Evolutionary conservation across 2,797 vertebrate genomes (phyloP), one percentile per base, ranked within the genome.

Genomic region (Sebastes steindachneri): DNA sequence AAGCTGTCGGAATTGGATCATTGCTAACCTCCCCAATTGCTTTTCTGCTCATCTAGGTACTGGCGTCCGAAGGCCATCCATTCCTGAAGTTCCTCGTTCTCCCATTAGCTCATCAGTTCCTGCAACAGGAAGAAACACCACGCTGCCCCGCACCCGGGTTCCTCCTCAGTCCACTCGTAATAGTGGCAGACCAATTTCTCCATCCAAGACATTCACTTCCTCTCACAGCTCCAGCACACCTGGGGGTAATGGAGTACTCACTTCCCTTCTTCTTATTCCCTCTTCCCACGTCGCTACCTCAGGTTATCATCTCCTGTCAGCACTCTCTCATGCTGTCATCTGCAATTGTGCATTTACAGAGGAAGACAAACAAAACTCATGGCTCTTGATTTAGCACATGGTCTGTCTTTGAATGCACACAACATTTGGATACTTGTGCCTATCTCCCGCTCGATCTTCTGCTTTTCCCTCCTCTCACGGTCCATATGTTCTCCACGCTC

Each of bases 41-140:
- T 29, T 92, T 82, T 94, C 85, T 94, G 68, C 88, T 89, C 75
- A 85, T 94, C 31, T 94, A 96, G 95, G 92, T 86, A 74, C 88
- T 35, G 84, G 81, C 10, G 23, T 81, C 79, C 59, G 10, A 29
- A 83, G 58, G 74, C 45, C 91, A 23, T 80, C 92, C 3, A 19
- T 88, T 76, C 73, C 71, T 60, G 92, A 89, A 72, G 84, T 72
- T 57, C 89, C 89, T 83, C 90, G 57, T 79, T 91, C 91, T 78
- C 75, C 92, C 63, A 75, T 86, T 87, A 93, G 80, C 81, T 90
- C 94, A 73, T 86, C 92, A 73, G 70, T 83, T 85, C 54, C 84
- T 77, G 70, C 75, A 77, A 78, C 75, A 77, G 60, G 75, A 89
- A 92, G 89, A 89, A 92, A 93, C 70, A 71, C 59, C 69, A 88